These are phyloP conservation scores for Peromyscus maniculatus DNA, from an alignment of 2,113 vertebrate genomes.

Conservation along the genomic window DNA sequence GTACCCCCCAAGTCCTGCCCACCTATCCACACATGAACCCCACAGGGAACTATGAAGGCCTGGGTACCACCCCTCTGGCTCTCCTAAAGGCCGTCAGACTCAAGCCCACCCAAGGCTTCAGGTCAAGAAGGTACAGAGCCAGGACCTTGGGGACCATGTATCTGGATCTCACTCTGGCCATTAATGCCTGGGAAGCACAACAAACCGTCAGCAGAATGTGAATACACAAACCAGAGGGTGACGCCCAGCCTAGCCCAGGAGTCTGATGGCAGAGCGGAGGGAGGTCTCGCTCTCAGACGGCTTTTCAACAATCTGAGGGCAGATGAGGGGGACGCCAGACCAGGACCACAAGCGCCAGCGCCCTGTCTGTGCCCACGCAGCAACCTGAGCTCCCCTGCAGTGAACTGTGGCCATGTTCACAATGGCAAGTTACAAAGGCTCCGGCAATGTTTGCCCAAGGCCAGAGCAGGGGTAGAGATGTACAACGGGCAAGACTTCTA, in stretches of 20 bases:
- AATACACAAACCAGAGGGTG: background rate
- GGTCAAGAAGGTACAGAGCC: background rate
- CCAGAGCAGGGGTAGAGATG: background rate
- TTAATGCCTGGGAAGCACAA: background rate
- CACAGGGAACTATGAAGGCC: background rate
- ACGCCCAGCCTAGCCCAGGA: background rate
- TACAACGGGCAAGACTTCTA: background rate
- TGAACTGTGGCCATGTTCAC: background rate
- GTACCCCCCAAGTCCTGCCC: background rate
- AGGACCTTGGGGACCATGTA: background rate
- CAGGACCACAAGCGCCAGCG: background rate
- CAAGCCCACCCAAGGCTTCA: background rate
- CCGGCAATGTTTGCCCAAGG: background rate
- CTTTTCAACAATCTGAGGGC: background rate
- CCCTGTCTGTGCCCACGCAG: background rate
- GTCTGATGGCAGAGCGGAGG: background rate
- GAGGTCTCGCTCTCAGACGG: background rate
- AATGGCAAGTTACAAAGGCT: background rate
- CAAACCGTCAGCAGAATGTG: background rate
- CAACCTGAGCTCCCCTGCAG: background rate
- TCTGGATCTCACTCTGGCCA: background rate
- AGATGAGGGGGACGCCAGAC: background rate
- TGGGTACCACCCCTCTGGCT: accelerated
- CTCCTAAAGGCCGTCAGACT: background rate
- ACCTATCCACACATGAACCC: background rate